Evolutionary conservation across 2,888 invertebrate genomes (phyloP).

Genomic region (Tryphoninae sp.): DNA sequence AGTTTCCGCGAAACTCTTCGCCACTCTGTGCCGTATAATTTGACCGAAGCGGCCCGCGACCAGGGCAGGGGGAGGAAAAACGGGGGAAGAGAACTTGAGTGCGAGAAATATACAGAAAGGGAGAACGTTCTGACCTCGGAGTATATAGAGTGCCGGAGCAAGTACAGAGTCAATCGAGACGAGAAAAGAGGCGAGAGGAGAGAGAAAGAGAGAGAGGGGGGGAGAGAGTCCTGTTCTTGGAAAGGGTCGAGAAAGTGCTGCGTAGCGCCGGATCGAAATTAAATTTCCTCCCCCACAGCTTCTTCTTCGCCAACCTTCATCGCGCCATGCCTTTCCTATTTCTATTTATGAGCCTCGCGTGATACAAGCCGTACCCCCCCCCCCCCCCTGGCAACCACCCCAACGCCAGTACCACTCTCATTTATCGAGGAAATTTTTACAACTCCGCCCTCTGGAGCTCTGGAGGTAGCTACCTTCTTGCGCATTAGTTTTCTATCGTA

Average conservation of each 20-base stretch:
- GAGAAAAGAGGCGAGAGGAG: slow-evolving; percentile 14
- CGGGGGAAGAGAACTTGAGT: slow-evolving; percentile 39
- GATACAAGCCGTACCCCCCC: slow-evolving; percentile 53
- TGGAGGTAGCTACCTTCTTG: background rate
- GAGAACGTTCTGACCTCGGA: background rate
- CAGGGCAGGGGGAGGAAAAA: slow-evolving; percentile 19
- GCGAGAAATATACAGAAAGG: slow-evolving; percentile 31
- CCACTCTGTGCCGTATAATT: slow-evolving; percentile 60
- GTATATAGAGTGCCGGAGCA: slow-evolving; percentile 16
- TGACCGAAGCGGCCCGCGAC: slow-evolving; percentile 32
- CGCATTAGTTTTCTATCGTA: slow-evolving; percentile 44
- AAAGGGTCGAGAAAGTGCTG: slow-evolving; percentile 61
- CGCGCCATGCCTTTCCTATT: slow-evolving; percentile 53
- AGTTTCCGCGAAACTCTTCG: slow-evolving; percentile 58
- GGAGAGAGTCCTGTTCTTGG: slow-evolving; percentile 45
- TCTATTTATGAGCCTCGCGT: slow-evolving; percentile 61
- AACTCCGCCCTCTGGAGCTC: slow-evolving; percentile 10
- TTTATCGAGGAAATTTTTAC: slow-evolving; percentile 61
- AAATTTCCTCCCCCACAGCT: slow-evolving; percentile 48
- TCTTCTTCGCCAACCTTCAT: slow-evolving; percentile 29
- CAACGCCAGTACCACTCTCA: slow-evolving; percentile 48
- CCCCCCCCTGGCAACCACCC: background rate
- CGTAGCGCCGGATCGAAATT: slow-evolving; percentile 60
- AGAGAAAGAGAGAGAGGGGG: slow-evolving; percentile 9
- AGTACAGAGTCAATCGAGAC: slow-evolving; percentile 44